Evolutionary conservation across 1,140 invertebrate species (phyloP), one percentile per base, ranked within the genome.

Genomic region (Hormaphis cornu): DNA sequence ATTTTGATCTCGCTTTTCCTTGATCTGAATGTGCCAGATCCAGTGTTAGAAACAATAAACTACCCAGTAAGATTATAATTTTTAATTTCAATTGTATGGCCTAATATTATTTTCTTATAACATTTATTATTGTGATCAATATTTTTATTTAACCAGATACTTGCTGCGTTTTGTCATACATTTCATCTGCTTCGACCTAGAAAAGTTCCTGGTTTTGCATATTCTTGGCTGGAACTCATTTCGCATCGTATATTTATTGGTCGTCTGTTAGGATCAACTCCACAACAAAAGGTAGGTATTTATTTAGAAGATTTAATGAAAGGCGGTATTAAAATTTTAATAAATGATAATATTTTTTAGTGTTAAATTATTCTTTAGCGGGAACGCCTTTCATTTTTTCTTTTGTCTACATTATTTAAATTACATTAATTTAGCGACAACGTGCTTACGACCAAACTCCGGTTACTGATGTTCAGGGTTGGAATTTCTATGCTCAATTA

Each of bases 1-100:
- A 93, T 99, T 70, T 92, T 99, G 69, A 92, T 98, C 50, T 97
- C 97, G 86, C 83, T 99, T 1, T 98, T 98, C 78, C 85, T 98
- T 50, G 97, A 99, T 76, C 84, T 99, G 66, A 98, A 95, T 78
- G 87, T 89, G 56, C 89, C 91, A 3, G 96, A 99, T 77, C 89
- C 89, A 1, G 88, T 96, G 30, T 80, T 98, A 22, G 94, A 97
- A 79, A 86, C 88, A 52, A 93, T 97, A 71, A 93, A 92, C 76
- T 93, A 88, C 76, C 92, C 95, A 79, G 83, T 84, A 77, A 54
- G 30, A 18, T 46, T 35, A 70, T 78, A 75, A 72, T 75, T 59
- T 72, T 28, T 37, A 46, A 44, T 66, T 14, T 69, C 52, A 69
- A 24, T 48, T 71, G 58, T 42, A 69, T 24, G 44, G 69, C 53